These are phyloP conservation scores for Drosophila putrida DNA, from an alignment of 2,888 invertebrate species.

Conservation along the genomic window DNA sequence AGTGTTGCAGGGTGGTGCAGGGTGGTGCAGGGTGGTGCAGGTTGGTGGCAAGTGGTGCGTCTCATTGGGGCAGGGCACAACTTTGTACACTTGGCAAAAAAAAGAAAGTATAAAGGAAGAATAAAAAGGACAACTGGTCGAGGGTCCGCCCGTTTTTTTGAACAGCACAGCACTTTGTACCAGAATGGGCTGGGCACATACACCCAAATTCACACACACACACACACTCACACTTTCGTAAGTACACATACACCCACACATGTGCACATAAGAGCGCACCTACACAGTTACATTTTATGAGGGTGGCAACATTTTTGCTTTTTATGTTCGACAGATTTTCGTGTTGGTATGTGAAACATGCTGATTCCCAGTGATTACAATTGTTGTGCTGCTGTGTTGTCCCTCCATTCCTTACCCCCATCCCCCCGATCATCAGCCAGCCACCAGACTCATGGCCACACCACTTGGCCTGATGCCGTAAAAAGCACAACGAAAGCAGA, in stretches of 20 bases:
- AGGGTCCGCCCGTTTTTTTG: slow-evolving; percentile 39
- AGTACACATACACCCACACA: slow-evolving; percentile 13
- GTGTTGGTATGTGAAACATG: slow-evolving; percentile 81
- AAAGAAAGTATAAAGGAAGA: background rate
- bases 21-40: background rate
- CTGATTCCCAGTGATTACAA: slow-evolving; percentile 80
- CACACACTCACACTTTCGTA: slow-evolving; percentile 1
- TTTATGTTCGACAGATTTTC: slow-evolving; percentile 80
- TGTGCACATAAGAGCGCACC: slow-evolving; percentile 40
- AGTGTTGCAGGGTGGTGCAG: background rate
- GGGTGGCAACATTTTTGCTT: slow-evolving; percentile 73
- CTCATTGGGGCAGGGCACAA: slow-evolving; percentile 26
- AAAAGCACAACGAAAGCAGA: slow-evolving; percentile 69
- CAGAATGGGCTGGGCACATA: slow-evolving; percentile 15
- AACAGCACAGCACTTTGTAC: slow-evolving; percentile 69
- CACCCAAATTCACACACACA: slow-evolving; percentile 12
- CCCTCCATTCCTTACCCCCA: background rate
- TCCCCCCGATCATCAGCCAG: slow-evolving; percentile 3
- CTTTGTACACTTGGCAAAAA: slow-evolving; percentile 52
- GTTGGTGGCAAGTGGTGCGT: slow-evolving; percentile 5
- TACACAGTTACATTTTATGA: slow-evolving; percentile 72
- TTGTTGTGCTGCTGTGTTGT: slow-evolving; percentile 61
- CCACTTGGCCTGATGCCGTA: slow-evolving; percentile 55
- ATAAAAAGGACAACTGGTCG: slow-evolving; percentile 21
- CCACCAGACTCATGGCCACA: slow-evolving; percentile 9